A percentile compares a stretch with the other conserved stretches of the same genome.
phyloP scores from a whole-genome alignment of 1,140 invertebrate species.

The Pomacea maculata region DNA sequence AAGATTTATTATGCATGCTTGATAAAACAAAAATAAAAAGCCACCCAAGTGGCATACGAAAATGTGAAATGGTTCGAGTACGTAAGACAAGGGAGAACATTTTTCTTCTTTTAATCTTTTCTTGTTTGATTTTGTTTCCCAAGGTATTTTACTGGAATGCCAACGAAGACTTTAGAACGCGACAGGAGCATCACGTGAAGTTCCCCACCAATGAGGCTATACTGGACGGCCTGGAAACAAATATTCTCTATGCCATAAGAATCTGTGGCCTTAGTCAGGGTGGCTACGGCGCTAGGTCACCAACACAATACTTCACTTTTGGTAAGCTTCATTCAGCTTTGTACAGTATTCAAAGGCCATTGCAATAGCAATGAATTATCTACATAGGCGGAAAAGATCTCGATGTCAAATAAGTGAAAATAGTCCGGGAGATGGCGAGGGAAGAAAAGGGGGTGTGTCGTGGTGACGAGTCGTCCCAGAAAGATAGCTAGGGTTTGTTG shows the following conservation, averaged over 20 bases:
- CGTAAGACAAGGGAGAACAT: background rate
- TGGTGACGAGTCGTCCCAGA: no score
- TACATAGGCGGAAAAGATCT: no score
- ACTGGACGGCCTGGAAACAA: constrained; percentile 33
- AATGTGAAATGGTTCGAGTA: no score
- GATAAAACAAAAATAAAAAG: background rate
- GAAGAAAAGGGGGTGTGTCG: no score
- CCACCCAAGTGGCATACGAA: no score
- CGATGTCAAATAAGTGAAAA: no score
- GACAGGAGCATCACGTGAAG: constrained; percentile 15
- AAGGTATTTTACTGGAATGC: constrained; percentile 47
- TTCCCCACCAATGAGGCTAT: constrained; percentile 16
- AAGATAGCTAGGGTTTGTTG: no score
- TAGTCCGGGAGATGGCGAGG: no score
- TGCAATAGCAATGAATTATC: no score
- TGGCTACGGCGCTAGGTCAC: constrained; percentile 43
- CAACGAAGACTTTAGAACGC: constrained; percentile 36
- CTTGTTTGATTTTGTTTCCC: background rate
- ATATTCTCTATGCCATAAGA: constrained; percentile 41
- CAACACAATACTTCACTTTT: constrained; percentile 47
- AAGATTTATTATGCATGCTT: background rate
- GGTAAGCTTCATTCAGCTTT: constrained; percentile 29
- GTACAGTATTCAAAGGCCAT: no score
- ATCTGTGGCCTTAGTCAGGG: constrained; percentile 36
- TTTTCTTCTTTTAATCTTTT: no score